phyloP scores from a whole-genome alignment of 2,797 vertebrate genomes.

The Meriones psammophilus region DNA sequence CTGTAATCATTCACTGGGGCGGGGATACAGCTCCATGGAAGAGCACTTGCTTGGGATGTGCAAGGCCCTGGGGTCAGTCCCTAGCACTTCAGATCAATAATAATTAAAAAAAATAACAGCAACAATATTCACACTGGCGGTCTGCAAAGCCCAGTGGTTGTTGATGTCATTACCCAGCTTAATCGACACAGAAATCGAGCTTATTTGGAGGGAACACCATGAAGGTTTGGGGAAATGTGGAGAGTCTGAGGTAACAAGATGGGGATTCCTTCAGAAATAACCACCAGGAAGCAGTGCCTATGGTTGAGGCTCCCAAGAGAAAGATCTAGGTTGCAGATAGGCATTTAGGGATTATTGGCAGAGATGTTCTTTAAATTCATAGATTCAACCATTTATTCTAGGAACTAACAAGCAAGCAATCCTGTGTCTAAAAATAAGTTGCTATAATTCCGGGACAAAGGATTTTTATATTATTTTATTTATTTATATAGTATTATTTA shows the following conservation, averaged over 20 bases:
- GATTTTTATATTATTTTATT: not conserved
- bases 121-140: not conserved
- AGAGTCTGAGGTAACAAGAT: not conserved
- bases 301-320: not conserved
- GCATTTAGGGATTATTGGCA: not conserved
- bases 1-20: not conserved
- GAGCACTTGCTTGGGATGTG: not conserved
- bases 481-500: not conserved
- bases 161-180: not conserved
- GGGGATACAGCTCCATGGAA: not conserved
- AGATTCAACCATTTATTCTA: not conserved
- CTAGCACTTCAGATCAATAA: not conserved
- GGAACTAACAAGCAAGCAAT: not conserved
- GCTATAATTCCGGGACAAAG: not conserved
- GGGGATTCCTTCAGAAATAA: not conserved
- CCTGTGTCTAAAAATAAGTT: not conserved
- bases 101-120: not conserved
- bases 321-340: not conserved
- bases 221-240: not conserved
- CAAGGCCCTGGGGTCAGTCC: not conserved
- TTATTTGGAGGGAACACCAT: not conserved
- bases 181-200: not conserved
- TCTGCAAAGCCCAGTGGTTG: not conserved
- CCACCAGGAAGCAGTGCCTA: not conserved
- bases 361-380: not conserved